Percentiles rank a stretch among this genome's conserved stretches.
Conservation (phyloP, 1,140 invertebrate genomes). For the Lamellibrachia luymesi region DNA sequence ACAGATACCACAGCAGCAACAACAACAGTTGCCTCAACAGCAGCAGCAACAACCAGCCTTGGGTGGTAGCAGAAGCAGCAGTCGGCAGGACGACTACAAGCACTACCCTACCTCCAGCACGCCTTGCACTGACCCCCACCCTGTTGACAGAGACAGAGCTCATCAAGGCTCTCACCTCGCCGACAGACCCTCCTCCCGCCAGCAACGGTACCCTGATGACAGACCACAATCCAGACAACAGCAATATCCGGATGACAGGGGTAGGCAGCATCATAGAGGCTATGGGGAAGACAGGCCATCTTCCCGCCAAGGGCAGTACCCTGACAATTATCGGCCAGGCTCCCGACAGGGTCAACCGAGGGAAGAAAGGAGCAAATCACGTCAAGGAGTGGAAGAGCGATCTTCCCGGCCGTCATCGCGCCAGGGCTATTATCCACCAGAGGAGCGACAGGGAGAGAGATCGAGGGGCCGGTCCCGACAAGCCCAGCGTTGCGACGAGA, state of each 20-base stretch:
- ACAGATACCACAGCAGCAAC: not conserved
- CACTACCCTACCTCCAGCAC: not conserved
- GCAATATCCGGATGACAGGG: not conserved
- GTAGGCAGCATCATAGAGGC: not conserved
- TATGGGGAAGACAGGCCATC: not conserved
- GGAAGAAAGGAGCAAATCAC: not conserved
- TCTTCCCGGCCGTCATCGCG: not conserved
- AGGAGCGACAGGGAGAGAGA: not conserved
- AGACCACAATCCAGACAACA: not conserved
- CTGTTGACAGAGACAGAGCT: not conserved
- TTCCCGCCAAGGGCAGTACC: not conserved
- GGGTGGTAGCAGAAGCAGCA: not conserved
- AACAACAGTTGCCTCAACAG: not conserved
- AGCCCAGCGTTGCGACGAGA: not conserved
- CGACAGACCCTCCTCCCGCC: not conserved
- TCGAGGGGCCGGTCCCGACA: not conserved
- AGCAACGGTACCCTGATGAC: not conserved
- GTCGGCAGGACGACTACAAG: not conserved
- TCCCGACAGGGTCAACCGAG: not conserved
- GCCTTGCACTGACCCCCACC: not conserved
- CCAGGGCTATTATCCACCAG: not conserved
- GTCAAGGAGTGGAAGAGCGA: not conserved
- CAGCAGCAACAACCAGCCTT: not conserved
- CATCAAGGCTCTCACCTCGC: not conserved
- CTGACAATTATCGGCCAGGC: not conserved